A percentile compares a stretch with the other conserved stretches of the same genome.
phyloP scores from a whole-genome alignment of 2,888 invertebrate genomes.

The Atethmia centrago region DNA sequence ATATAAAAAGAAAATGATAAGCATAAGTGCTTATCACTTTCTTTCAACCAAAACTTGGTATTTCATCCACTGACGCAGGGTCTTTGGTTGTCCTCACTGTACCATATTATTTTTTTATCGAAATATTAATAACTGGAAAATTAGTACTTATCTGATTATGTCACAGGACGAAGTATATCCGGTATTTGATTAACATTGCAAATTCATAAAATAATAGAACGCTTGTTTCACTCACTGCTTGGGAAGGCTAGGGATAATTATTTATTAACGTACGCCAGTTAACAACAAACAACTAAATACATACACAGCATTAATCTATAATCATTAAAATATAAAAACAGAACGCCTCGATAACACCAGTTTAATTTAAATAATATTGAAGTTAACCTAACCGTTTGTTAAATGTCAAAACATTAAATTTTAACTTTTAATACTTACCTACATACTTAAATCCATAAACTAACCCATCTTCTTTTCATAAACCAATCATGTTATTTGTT shows the following conservation, averaged over 20 bases:
- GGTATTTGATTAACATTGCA: neutral
- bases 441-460: neutral
- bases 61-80: neutral
- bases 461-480: neutral
- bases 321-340: neutral
- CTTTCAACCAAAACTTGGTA: neutral
- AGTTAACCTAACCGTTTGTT: neutral
- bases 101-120: neutral
- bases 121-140: neutral
- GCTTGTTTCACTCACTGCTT: neutral
- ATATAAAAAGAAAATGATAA: too few relatives aligned
- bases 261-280: neutral
- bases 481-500: neutral
- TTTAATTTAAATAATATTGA: slow-evolving; percentile 3
- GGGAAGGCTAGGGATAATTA: neutral
- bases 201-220: neutral
- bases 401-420: slow-evolving; percentile 6
- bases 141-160: neutral
- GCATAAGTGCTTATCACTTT: neutral
- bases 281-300: neutral
- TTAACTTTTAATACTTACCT: neutral
- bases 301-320: neutral
- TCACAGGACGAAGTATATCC: neutral
- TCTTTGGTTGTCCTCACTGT: neutral
- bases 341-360: neutral